Percentiles rank a stretch among this genome's conserved stretches.
Conservation (phyloP, 2,797 vertebrate genomes). For the Rhabdomys pumilio region DNA sequence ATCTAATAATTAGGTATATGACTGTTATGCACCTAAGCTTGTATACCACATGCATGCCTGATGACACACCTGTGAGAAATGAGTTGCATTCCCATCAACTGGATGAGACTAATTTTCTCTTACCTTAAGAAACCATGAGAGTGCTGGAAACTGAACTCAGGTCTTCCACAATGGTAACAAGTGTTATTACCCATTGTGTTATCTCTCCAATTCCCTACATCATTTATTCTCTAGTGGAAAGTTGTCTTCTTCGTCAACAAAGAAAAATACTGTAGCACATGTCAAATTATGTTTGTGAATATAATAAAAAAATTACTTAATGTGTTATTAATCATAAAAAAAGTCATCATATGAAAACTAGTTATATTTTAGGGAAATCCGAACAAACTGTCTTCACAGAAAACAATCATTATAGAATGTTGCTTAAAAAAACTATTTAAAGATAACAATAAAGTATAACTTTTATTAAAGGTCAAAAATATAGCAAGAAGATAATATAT, state of each 20-base stretch:
- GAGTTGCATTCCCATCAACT: background rate
- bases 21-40: background rate
- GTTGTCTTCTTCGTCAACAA: background rate
- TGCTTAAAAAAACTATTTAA: constrained; percentile 47
- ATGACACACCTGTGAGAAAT: background rate
- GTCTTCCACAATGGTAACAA: background rate
- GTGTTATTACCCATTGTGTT: background rate
- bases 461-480: constrained; percentile 4
- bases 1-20: background rate
- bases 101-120: background rate
- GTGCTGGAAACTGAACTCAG: background rate
- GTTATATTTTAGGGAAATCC: too few species aligned
- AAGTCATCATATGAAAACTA: background rate
- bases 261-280: background rate
- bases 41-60: background rate
- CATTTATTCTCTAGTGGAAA: background rate
- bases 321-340: background rate
- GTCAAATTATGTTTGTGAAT: background rate
- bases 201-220: background rate
- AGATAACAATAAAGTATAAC: background rate
- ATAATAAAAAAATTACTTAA: background rate
- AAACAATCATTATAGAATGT: background rate
- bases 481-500: background rate
- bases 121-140: background rate
- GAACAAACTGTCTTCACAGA: background rate